Percentiles rank a stretch among this genome's conserved stretches.
Conservation (phyloP, 1,140 invertebrate species). For the Drosophila watanabei region DNA sequence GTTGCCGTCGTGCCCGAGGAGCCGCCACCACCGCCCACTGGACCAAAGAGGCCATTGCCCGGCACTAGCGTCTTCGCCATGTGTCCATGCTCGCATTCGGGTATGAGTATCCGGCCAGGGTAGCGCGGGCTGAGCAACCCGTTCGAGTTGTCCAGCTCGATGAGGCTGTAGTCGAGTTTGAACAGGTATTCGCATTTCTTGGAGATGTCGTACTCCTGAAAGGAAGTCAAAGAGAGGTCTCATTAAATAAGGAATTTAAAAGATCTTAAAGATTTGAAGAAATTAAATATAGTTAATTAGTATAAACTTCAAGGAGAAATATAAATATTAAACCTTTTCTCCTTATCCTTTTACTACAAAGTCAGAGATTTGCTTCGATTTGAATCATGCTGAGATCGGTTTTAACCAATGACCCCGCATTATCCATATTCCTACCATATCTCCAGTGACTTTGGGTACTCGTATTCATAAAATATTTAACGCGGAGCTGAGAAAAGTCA, state of each 20-base stretch:
- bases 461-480: slow-evolving; percentile 19
- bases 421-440: slow-evolving; percentile 1
- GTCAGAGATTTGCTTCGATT: not conserved
- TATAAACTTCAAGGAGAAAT: not conserved
- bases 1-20: slow-evolving; percentile 67
- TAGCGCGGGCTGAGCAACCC: slow-evolving; percentile 92
- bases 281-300: not conserved
- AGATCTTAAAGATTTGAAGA: not conserved
- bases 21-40: slow-evolving; percentile 25
- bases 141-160: slow-evolving; percentile 88
- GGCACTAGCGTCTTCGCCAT: slow-evolving; percentile 77
- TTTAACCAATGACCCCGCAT: slow-evolving; percentile 10
- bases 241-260: not conserved
- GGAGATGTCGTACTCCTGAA: slow-evolving; percentile 88
- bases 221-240: not conserved
- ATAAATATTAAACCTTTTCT: not conserved
- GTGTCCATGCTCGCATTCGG: slow-evolving; percentile 88
- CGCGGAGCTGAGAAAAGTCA: slow-evolving; percentile 29
- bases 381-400: not conserved
- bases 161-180: slow-evolving; percentile 88
- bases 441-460: slow-evolving; percentile 12
- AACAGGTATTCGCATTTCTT: slow-evolving; percentile 88
- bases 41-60: slow-evolving; percentile 54
- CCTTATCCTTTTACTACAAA: not conserved
- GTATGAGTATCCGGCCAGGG: slow-evolving; percentile 90